Conservation (phyloP, 2,113 vertebrate species). For the Vicugna pacos region DNA sequence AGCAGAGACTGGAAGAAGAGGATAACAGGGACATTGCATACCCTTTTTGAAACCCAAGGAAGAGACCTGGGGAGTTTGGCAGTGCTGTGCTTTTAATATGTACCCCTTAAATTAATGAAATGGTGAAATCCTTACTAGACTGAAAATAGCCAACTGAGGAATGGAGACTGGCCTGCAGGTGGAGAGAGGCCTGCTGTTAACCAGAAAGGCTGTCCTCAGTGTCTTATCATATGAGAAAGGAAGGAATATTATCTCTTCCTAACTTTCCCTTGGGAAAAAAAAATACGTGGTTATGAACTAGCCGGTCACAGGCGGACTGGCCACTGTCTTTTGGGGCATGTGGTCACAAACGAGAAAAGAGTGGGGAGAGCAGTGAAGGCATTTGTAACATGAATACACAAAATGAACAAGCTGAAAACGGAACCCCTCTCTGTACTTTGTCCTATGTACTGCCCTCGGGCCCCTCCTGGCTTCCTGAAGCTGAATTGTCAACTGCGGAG, state of each 20-base stretch:
- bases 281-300: not conserved
- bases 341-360: not conserved
- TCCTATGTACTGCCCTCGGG: fast-evolving
- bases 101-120: not conserved
- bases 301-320: not conserved
- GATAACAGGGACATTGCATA: not conserved
- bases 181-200: not conserved
- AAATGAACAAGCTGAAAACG: not conserved
- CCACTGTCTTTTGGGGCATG: not conserved
- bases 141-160: not conserved
- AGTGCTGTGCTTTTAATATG: not conserved
- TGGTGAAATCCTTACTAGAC: not conserved
- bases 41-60: not conserved
- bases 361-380: not conserved
- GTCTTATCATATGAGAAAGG: not conserved
- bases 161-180: not conserved
- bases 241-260: not conserved
- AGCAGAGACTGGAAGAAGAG: not conserved
- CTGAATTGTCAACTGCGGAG: fast-evolving
- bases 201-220: not conserved
- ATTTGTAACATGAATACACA: not conserved
- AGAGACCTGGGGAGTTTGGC: not conserved
- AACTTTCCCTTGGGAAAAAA: not conserved
- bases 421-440: not conserved
- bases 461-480: not conserved